Base-by-base conservation (phyloP, 2,888 invertebrate genomes). In the Cartodere bifasciata region DNA sequence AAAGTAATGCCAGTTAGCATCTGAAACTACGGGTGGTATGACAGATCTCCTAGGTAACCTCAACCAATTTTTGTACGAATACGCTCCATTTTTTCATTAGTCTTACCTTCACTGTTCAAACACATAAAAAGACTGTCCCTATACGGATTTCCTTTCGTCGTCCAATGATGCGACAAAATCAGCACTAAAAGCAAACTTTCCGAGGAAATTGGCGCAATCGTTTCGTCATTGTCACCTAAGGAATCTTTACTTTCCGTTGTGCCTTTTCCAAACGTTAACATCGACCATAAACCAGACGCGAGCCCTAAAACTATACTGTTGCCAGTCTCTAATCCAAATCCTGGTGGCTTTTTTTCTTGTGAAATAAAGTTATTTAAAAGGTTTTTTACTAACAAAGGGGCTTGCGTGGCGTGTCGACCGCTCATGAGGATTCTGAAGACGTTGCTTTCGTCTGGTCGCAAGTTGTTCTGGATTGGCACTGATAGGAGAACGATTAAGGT, bases 101-200 rank as follows among this genome's bases (percentile, higher is more conserved):
- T 34, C 49, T 55, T 50, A 75, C 87, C 85, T 63, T 79, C 71
- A 16, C 75, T 72, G 56, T 91, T 86, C 33, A 80, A 73, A 55
- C 90, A 91, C 16, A 75, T 68, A 42, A 90, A 74, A 25, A 97
- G 60, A 14, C 90, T 86, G 34, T 77, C 72, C 39, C 95, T 69
- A 56, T 91, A 97, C 20, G 90, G 75, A 58, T 97, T 97, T 9
- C 70, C 66, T 34, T 68, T 64, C 10, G 74, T 70, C 23, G 84
- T 82, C 55, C 87, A 91, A 56, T 94, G 92, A 64, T 94, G 94
- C 7, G 86, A 79, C 37, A 98, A 60, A 23, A 92, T 80, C 35
- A 97, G 65, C 15, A 94, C 65, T 27, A 97, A 64, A 13, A 95
- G 64, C 36, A 92, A 71, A 42, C 92, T 88, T 62, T 94, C 90